Conservation (phyloP, 2,888 invertebrate genomes). For the Catonia carolina region DNA sequence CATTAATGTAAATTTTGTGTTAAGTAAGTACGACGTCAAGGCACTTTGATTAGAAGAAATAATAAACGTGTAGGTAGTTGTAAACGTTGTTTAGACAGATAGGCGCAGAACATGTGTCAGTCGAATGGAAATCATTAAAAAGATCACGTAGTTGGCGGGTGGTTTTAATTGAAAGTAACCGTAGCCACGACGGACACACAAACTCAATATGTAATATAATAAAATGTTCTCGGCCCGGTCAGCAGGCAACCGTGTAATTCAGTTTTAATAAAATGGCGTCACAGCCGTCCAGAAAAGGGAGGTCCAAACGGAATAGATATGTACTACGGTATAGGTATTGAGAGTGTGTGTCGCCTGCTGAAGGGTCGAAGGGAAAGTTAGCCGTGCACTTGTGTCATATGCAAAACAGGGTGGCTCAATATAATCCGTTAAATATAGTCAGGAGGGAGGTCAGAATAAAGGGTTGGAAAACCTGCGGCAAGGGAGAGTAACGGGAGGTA, state of each 20-base stretch:
- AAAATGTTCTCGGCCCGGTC: conserved; percentile 8
- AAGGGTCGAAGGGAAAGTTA: conserved; percentile 9
- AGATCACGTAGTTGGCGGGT: no score
- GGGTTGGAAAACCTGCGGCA: background rate
- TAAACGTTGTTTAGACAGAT: no score
- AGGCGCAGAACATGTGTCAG: no score
- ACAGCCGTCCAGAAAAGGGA: conserved; percentile 4
- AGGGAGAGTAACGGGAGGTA: background rate
- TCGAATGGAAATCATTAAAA: no score
- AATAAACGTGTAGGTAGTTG: no score
- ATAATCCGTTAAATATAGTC: conserved; percentile 20
- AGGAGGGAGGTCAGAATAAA: background rate
- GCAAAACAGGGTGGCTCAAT: conserved; percentile 15
- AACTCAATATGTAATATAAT: conserved; percentile 18
- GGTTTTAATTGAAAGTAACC: no score
- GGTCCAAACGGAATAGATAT: background rate
- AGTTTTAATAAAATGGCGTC: conserved; percentile 17
- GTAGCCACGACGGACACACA: background rate
- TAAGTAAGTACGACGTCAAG: no score
- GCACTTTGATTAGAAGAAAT: no score
- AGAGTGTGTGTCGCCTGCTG: background rate
- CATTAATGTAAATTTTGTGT: no score
- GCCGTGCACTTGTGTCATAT: conserved; percentile 14
- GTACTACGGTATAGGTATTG: background rate
- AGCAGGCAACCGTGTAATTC: conserved; percentile 15